Evolutionary conservation across 2,113 vertebrate genomes (phyloP).

Genomic region (Thalassoma bifasciatum): DNA sequence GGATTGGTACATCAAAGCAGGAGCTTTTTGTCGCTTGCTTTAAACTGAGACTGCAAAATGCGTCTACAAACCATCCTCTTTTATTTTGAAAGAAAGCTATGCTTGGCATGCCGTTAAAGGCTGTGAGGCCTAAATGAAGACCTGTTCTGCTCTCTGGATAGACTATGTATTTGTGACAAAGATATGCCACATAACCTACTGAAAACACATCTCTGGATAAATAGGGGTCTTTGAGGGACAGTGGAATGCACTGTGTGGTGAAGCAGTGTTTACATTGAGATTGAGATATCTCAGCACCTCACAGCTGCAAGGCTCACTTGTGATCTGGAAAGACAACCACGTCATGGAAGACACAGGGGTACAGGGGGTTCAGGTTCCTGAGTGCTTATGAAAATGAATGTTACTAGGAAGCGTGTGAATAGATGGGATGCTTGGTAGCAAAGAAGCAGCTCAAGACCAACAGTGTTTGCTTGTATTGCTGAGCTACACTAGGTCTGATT

Average conservation of each 20-base stretch:
- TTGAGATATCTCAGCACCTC: slow-evolving; percentile 55
- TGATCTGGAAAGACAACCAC: slow-evolving; percentile 51
- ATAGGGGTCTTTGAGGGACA: slow-evolving; percentile 29
- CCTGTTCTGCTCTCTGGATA: background rate
- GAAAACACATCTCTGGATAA: background rate
- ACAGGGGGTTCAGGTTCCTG: slow-evolving; percentile 25
- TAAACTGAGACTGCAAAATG: background rate
- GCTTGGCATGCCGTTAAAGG: slow-evolving; percentile 5
- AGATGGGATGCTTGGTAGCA: slow-evolving; percentile 6
- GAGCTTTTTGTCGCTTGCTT: slow-evolving; percentile 17
- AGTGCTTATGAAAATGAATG: slow-evolving; percentile 38
- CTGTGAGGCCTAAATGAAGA: background rate
- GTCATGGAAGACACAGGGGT: slow-evolving; percentile 20
- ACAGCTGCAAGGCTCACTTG: slow-evolving; percentile 55
- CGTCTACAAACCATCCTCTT: background rate
- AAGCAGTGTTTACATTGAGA: slow-evolving; percentile 45
- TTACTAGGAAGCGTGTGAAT: slow-evolving; percentile 23
- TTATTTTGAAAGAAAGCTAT: background rate
- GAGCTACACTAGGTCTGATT: background rate
- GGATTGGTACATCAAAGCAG: slow-evolving; percentile 12
- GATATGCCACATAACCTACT: background rate
- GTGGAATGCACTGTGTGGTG: slow-evolving; percentile 19
- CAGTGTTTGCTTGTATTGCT: background rate
- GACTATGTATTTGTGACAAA: background rate
- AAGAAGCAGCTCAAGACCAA: slow-evolving; percentile 1